Percentiles rank a stretch among this genome's conserved stretches.
phyloP scores from a whole-genome alignment of 2,797 vertebrate species.

The Siniperca scherzeri region DNA sequence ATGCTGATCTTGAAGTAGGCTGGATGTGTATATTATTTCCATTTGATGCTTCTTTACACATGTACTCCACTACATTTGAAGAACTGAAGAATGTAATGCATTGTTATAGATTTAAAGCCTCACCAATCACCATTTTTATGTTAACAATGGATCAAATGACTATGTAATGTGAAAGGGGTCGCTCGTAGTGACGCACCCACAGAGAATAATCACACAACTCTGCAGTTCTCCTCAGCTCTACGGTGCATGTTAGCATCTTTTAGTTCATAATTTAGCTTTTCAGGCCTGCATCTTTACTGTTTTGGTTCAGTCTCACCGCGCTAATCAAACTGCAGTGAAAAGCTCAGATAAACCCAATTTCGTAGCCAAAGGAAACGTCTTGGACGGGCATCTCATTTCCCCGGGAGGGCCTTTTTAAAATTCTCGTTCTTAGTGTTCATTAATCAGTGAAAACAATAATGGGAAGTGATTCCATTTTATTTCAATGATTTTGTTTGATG shows the following conservation, averaged over 20 bases:
- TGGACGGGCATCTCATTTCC: too few relatives aligned
- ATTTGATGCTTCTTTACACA: neutral
- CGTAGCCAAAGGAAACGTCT: neutral
- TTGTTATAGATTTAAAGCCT: neutral
- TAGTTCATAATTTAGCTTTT: neutral
- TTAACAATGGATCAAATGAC: neutral
- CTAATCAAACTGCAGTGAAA: neutral
- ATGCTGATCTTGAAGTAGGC: conserved; percentile 4
- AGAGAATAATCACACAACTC: neutral
- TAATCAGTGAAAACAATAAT: neutral
- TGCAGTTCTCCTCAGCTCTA: neutral
- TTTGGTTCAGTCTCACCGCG: neutral
- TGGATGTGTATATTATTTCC: conserved; percentile 7
- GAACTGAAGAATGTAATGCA: neutral
- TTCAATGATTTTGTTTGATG: neutral
- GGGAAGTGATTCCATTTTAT: neutral
- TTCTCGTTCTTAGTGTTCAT: too few relatives aligned
- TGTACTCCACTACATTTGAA: neutral
- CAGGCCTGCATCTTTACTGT: neutral
- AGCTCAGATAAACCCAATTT: neutral
- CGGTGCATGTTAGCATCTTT: neutral
- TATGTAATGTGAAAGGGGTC: neutral
- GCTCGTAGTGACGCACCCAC: neutral
- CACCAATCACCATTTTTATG: too few relatives aligned
- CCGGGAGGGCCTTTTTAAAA: too few relatives aligned